These are phyloP conservation scores for Nezara viridula DNA, from an alignment of 2,888 invertebrate genomes.

Conservation along the genomic window DNA sequence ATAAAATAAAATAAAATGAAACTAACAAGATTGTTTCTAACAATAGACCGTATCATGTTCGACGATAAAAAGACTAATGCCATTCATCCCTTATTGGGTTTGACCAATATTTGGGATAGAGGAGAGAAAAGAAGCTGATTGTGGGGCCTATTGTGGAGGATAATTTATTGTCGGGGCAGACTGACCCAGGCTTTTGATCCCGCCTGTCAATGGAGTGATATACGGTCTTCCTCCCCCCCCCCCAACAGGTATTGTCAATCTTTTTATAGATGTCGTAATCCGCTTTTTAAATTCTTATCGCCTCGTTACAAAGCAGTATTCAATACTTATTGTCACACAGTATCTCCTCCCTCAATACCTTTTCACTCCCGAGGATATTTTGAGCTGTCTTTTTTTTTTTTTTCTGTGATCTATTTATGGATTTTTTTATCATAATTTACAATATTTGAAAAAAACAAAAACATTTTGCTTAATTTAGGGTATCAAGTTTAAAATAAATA, in stretches of 20 bases:
- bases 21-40: not conserved
- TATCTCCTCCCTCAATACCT: not conserved
- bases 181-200: conserved; percentile 33
- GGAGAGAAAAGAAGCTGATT: conserved; percentile 31
- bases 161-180: conserved; percentile 15
- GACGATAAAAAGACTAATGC: not conserved
- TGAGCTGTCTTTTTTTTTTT: too few relatives aligned
- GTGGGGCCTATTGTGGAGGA: not conserved
- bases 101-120: not conserved
- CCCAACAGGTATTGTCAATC: conserved; percentile 22
- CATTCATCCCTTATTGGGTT: not conserved
- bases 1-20: not conserved
- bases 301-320: conserved; percentile 9
- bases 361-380: too few relatives aligned
- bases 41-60: not conserved
- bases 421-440: too few relatives aligned
- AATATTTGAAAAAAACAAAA: too few relatives aligned
- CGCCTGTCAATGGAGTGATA: not conserved
- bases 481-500: too few relatives aligned
- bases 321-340: conserved; percentile 1
- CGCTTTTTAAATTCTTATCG: conserved; percentile 19
- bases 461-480: too few relatives aligned
- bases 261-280: conserved; percentile 10
- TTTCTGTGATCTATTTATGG: too few relatives aligned
- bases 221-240: not conserved